Evolutionary conservation across 2,113 vertebrate genomes (phyloP).

Genomic region (Apeltes quadracus): DNA sequence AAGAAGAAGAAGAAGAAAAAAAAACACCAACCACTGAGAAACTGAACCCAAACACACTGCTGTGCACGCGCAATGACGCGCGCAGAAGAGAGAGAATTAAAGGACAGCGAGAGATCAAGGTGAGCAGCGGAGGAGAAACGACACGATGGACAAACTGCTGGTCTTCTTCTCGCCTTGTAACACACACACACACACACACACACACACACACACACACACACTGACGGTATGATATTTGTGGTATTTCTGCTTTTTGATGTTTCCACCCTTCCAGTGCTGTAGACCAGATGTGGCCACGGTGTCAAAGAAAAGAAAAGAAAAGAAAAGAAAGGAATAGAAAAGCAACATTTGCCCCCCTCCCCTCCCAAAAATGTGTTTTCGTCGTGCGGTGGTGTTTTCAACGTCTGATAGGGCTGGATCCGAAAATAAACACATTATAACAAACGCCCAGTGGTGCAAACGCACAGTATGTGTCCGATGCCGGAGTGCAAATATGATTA

Average conservation of each 20-base stretch:
- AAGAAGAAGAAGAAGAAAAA: constrained; percentile 1
- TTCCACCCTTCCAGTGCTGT: constrained; percentile 19
- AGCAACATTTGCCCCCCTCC: constrained; percentile 32
- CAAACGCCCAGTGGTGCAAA: background rate
- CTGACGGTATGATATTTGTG: constrained; percentile 52
- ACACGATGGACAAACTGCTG: background rate
- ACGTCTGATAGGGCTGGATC: background rate
- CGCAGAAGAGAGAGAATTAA: background rate
- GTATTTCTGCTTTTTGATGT: constrained; percentile 40
- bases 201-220: background rate
- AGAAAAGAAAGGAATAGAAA: too few species aligned
- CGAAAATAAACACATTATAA: constrained; percentile 16
- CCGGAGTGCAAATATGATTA: background rate
- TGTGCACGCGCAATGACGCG: constrained; percentile 31
- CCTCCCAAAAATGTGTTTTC: constrained; percentile 9
- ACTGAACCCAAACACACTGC: constrained; percentile 37
- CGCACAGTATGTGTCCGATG: background rate
- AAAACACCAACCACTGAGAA: constrained; percentile 40
- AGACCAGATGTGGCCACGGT: constrained; percentile 41
- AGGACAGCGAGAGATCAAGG: background rate
- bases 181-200: background rate
- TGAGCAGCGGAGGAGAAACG: background rate
- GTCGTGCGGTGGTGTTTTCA: background rate
- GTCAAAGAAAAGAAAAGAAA: background rate
- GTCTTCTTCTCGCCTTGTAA: background rate